Evolutionary conservation across 2,113 vertebrate genomes (phyloP).

Genomic region (Geococcyx californianus): DNA sequence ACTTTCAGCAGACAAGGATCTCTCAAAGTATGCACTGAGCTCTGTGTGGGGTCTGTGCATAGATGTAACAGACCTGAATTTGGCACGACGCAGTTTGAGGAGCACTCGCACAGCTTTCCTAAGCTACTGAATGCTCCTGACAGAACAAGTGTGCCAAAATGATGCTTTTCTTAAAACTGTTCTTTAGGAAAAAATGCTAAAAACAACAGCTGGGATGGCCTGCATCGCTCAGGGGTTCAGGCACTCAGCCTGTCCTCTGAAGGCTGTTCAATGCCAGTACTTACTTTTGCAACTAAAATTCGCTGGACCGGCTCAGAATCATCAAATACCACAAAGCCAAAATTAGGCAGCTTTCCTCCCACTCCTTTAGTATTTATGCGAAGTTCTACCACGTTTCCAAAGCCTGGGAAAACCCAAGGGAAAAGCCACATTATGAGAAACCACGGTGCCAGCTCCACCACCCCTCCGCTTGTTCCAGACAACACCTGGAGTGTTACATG

Average conservation of each 20-base stretch:
- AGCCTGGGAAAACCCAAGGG: slow-evolving; percentile 75
- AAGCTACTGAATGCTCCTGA: background rate
- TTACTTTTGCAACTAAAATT: slow-evolving; percentile 97
- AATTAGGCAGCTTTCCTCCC: slow-evolving; percentile 96
- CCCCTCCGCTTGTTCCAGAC: background rate
- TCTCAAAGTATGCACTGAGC: background rate
- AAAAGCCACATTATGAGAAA: background rate
- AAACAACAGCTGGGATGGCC: background rate
- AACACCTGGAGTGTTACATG: rapidly evolving
- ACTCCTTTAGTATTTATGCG: slow-evolving; percentile 98
- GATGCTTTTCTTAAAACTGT: background rate
- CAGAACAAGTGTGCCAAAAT: background rate
- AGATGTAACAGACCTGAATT: background rate
- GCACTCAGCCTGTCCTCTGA: background rate
- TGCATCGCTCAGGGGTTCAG: background rate
- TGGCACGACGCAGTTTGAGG: rapidly evolving
- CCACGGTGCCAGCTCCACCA: background rate
- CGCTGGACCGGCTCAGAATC: slow-evolving; percentile 95
- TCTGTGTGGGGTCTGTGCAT: no score
- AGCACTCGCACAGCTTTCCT: rapidly evolving
- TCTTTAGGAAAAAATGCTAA: background rate
- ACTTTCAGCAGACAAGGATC: background rate
- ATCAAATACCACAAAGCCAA: slow-evolving; percentile 98
- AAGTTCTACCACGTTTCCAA: slow-evolving; percentile 95
- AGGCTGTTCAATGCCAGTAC: slow-evolving; percentile 19